Percentiles rank a stretch among this genome's conserved stretches.
phyloP scores from a whole-genome alignment of 1,140 invertebrate species.

The Melitaea cinxia region DNA sequence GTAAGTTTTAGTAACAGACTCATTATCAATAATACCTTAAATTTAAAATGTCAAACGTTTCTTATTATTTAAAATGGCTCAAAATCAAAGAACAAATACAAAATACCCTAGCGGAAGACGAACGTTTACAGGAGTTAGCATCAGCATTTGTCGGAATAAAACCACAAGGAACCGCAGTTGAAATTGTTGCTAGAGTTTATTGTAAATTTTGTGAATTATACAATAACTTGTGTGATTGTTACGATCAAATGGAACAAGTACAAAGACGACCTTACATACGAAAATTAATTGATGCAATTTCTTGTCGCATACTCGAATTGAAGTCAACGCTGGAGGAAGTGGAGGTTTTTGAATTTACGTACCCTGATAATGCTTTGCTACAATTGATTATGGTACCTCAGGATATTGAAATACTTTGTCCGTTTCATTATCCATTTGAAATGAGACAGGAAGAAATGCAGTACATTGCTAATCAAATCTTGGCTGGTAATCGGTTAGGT shows the following conservation, averaged over 20 bases:
- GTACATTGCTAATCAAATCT: conserved; percentile 70
- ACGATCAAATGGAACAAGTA: conserved; percentile 74
- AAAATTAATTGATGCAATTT: conserved; percentile 65
- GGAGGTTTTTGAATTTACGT: conserved; percentile 71
- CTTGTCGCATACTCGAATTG: conserved; percentile 65
- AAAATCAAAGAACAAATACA: conserved; percentile 63
- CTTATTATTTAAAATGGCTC: conserved; percentile 65
- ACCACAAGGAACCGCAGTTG: conserved; percentile 66
- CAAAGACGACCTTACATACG: conserved; percentile 65
- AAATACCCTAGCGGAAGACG: conserved; percentile 52
- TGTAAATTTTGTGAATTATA: conserved; percentile 67
- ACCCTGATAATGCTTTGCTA: conserved; percentile 69
- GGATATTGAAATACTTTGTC: conserved; percentile 66
- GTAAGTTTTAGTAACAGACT: too few species aligned
- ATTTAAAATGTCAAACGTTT: conserved; percentile 62
- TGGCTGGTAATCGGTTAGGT: conserved; percentile 67
- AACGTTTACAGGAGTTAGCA: conserved; percentile 56
- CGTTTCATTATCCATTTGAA: conserved; percentile 74
- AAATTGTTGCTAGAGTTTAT: conserved; percentile 65
- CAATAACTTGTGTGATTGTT: conserved; percentile 71
- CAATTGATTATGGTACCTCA: conserved; percentile 67
- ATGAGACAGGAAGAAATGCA: conserved; percentile 69
- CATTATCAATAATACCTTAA: too few species aligned
- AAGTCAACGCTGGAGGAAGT: conserved; percentile 64
- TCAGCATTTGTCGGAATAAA: conserved; percentile 54